A percentile compares a stretch with the other conserved stretches of the same genome.
These are phyloP conservation scores for Orthonychiurus folsomi DNA, from an alignment of 2,888 invertebrate genomes.

Conservation along the genomic window DNA sequence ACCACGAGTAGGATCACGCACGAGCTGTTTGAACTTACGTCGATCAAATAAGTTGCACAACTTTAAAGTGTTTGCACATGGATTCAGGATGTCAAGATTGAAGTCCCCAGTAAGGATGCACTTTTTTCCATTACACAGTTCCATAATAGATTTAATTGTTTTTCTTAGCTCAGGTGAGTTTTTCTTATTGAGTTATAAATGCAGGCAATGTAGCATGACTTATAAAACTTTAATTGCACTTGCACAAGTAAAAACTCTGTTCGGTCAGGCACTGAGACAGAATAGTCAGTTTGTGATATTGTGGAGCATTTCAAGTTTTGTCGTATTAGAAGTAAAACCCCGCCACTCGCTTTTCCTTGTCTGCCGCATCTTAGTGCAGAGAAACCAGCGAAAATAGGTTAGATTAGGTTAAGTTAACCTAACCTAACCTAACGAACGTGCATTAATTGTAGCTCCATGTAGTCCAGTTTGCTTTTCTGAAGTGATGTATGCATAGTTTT, in stretches of 20 bases:
- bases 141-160: neutral
- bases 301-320: neutral
- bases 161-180: neutral
- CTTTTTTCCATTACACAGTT: neutral
- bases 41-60: neutral
- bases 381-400: neutral
- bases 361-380: neutral
- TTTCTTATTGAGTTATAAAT: neutral
- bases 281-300: neutral
- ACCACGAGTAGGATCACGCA: neutral
- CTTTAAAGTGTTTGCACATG: neutral
- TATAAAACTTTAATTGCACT: neutral
- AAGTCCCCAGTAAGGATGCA: neutral
- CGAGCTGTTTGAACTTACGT: neutral
- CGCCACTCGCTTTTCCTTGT: neutral
- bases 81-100: neutral
- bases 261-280: neutral
- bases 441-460: too few species aligned
- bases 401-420: too few species aligned
- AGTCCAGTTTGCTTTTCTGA: too few species aligned
- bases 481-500: too few species aligned
- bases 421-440: too few species aligned
- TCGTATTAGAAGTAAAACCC: neutral
- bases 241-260: neutral
- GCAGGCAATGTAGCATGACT: neutral